Evolutionary conservation across 1,140 invertebrate species (phyloP), one percentile per base, ranked within the genome.

Genomic region (Drosophila varians): DNA sequence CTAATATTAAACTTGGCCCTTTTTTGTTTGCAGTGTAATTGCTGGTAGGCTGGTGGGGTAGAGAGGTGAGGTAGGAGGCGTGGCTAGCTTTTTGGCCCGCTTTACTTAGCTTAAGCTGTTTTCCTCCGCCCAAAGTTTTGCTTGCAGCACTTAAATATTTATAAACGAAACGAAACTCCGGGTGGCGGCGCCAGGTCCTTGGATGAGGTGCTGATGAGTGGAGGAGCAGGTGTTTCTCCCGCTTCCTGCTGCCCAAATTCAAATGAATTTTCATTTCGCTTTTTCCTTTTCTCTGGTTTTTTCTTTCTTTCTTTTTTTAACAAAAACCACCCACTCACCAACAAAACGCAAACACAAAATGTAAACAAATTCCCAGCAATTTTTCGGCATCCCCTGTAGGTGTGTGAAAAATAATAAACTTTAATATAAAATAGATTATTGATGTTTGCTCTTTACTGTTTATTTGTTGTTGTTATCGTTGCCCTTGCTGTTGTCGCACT

Each of bases 141-240:
- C 66, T 56, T 66, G 52, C 49, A 65, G 66, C 58, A 80, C 72
- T 76, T 71, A 66, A 80, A 72, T 79, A 76, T 80, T 79, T 79
- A 57, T 75, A 79, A 60, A 64, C 54, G 71, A 79, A 60, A 64
- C 54, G 71, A 62, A 70, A 48, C 46, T 51, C 57, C 34, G 28
- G 57, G 40, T 23, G 19, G 36, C 21, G 21, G 21, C 2, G 21
- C 21, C 25, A 7, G 25, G 25, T 47, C 49, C 49, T 42, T 43
- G 36, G 36, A 52, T 40, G 46, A 43, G 58, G 61, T 68, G 61
- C 46, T 68, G 64, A 66, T 38, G 61, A 36, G 61, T 43, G 47
- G 38, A 65, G 36, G 7, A 11, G 28, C 62, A 65, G 62, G 46
- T 66, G 64, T 58, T 23, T 4, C 34, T 12, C 25, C 19, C 34